Base-by-base conservation (phyloP, 2,888 invertebrate species). In the Agrotis exclamationis region DNA sequence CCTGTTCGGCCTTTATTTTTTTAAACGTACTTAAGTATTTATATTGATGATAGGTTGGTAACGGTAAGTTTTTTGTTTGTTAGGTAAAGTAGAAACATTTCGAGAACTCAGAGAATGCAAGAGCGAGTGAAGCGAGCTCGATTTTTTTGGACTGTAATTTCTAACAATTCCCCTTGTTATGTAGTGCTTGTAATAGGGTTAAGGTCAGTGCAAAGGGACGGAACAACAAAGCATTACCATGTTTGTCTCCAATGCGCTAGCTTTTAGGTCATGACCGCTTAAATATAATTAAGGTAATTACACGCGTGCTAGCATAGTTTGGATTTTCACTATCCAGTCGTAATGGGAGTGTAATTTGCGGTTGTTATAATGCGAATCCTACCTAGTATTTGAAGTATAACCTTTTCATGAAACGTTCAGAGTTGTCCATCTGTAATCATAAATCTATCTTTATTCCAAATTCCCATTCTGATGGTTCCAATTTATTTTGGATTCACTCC, bases 361-460 rank as follows among this genome's bases (percentile, higher is more conserved):
- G 22, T 62, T 60, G 13, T 11, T 14, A 16, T 70, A n/a, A 22
- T 18, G n/a, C n/a, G 14, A 71, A 54, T 33, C 33, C 33, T 70
- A n/a, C 2, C 13, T 45, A 68, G 6, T 51, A 51, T 20, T 68
- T 22, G 16, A 22, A 9, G 16, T 22, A 33, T 7, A 22, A 13
- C n/a, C 2, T 33, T 20, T 16, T 33, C 22, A 9, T 14, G 1
- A n/a, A 47, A 47, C 18, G 24, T 39, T 20, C 9, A 44, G 16
- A 44, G 18, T 54, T n/a, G 20, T 22, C 22, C 20, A 33, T 47
- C 13, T 5, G 64, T n/a, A 16, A 11, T n/a, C n/a, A 39, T 24
- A 16, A 3, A 3, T 44, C 5, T 45, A 22, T 13, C 18, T n/a
- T 39, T 66, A 39, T 50, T 13, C n/a, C 39, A 11, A 11, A 39